Base-by-base conservation (phyloP, 2,797 vertebrate species). In the Otolemur crassicaudatus region DNA sequence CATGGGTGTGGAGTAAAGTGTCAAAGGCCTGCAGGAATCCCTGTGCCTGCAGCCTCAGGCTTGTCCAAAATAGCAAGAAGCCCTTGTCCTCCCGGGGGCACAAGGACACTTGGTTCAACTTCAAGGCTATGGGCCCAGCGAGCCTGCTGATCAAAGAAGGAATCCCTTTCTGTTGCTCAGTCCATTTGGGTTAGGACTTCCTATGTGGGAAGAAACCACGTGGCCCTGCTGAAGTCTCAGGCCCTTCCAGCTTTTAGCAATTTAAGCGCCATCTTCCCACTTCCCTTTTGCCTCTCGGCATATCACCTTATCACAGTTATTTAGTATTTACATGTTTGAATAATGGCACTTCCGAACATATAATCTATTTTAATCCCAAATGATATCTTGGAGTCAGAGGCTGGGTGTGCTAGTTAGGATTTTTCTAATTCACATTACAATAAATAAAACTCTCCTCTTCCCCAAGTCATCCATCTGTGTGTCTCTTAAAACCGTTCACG, bases 1-100 rank as follows among this genome's bases (percentile, higher is more conserved):
- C 5, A 1, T 2, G 1, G 70, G 11, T n/a, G 2, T 60, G 53
- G 53, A 60, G 22, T 1, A 29, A 65, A 0, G 7, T 25, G 13
- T 73, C 53, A 58, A 20, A 61, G 63, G 22, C 6, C 65, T 34
- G 7, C 58, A 16, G 75, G 49, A 27, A 34, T 5, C 4, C 37
- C 31, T 53, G 34, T 16, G 2, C 2, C 37, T n/a, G 27, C 29
- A 40, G 34, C 56, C 79, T 86, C 79, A 61, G 5, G 16, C 19
- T 81, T 12, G 8, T 53, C 9, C 11, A 49, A 34, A 94, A 79
- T 4, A 37, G 65, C 69, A 90, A 53, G 34, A 6, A 29, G 17
- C 40, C 61, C 46, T 90, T 37, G 58, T 76, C 49, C 1, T 34
- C 34, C 75, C 37, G 5, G 23, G 90, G 81, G 22, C 27, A n/a